Base-by-base conservation (phyloP, 2,113 vertebrate genomes). In the Pan paniscus region DNA sequence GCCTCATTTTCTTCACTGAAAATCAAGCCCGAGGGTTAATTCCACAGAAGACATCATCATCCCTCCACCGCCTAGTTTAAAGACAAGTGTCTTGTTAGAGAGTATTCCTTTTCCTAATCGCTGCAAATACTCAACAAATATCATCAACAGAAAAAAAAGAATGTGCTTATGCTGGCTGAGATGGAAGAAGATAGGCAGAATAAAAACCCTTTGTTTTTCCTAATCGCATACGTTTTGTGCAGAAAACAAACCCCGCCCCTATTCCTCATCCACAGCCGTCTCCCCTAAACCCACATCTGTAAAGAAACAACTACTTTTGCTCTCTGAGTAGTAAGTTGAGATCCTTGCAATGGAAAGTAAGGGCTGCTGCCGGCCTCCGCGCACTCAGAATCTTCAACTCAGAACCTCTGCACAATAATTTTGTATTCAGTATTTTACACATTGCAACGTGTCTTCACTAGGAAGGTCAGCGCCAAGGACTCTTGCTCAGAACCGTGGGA, bases 1-100 rank as follows among this genome's bases (percentile, higher is more conserved):
- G 98, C 97, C 99, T 98, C 99, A 99, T 99, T 68, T 97, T 98
- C 92, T 84, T 17, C 67, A 72, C 97, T 97, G 96, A 27, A 96
- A 98, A 93, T 94, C 96, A 97, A 95, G 96, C 68, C 79, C 35
- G 48, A 83, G 61, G 30, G 95, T 97, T 95, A 97, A 96, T 94
- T 68, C 82, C 92, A 83, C 17, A 38, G 32, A 83, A 86, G 35
- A 6, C 40, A 43, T 18, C 14, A 2, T 17, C 30, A 20, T 22
- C 52, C 78, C 48, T 72, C 61, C 35, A 68, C 61, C 14, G 32
- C 67, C 43, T 67, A 40, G 20, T 2, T 67, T 68, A 67, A 64
- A 59, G 32, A 67, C 17, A n/a, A 70, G 12, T 3, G 59, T n/a
- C 88, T 84, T 18, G 5, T 72, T 18, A 16, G 67, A 43, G 48